Conservation (phyloP, 2,888 invertebrate species). For the Sipunculus nudus region DNA sequence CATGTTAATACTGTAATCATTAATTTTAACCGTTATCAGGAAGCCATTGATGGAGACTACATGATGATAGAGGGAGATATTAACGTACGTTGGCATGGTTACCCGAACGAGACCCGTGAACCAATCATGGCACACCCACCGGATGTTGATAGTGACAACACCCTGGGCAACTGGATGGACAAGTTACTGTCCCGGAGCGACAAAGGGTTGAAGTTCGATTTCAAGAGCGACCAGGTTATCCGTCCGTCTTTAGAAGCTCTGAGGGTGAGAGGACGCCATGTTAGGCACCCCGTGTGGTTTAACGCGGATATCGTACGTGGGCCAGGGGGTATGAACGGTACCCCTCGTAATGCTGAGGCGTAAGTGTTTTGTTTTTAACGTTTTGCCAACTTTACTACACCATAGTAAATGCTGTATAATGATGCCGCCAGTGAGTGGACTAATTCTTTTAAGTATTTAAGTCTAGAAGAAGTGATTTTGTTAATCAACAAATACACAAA, state of each 20-base stretch:
- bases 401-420: too few relatives aligned
- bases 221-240: slow-evolving; percentile 81
- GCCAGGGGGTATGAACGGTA: too few relatives aligned
- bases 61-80: background rate
- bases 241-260: slow-evolving; percentile 64
- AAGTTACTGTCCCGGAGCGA: slow-evolving; percentile 67
- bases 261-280: slow-evolving; percentile 46
- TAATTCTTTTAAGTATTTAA: too few relatives aligned
- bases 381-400: too few relatives aligned
- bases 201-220: slow-evolving; percentile 89
- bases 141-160: slow-evolving; percentile 76
- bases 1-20: too few relatives aligned
- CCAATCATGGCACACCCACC: slow-evolving; percentile 93
- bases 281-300: slow-evolving; percentile 57
- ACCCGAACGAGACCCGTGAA: slow-evolving; percentile 12
- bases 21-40: too few relatives aligned
- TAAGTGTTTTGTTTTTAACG: too few relatives aligned
- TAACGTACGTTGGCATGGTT: slow-evolving; percentile 4
- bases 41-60: too few relatives aligned
- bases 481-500: too few relatives aligned
- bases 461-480: too few relatives aligned
- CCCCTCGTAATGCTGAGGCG: too few relatives aligned
- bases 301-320: slow-evolving; percentile 60
- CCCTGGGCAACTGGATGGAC: slow-evolving; percentile 77
- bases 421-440: too few relatives aligned